Conservation (phyloP, 2,797 vertebrate species). For the Monodelphis domestica region DNA sequence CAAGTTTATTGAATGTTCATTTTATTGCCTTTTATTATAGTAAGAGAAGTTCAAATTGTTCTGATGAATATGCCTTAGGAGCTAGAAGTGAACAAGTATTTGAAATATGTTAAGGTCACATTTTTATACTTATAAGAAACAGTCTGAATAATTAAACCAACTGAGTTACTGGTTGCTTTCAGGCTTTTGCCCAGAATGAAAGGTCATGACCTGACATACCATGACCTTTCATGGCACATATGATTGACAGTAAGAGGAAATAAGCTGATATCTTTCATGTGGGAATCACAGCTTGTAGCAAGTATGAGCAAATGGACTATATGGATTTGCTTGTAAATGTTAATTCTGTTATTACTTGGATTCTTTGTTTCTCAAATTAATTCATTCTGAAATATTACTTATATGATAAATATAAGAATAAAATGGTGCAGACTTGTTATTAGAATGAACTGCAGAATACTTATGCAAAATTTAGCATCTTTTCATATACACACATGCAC, state of each 20-base stretch:
- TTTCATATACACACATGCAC: constrained; percentile 65
- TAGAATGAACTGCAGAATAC: constrained; percentile 68
- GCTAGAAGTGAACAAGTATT: constrained; percentile 83
- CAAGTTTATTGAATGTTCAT: constrained; percentile 66
- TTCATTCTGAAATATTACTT: constrained; percentile 88
- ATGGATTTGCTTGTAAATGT: constrained; percentile 93
- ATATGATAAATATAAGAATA: constrained; percentile 87
- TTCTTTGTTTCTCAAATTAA: constrained; percentile 90
- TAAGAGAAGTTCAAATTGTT: constrained; percentile 59
- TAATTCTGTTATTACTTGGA: constrained; percentile 91
- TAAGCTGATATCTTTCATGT: constrained; percentile 94
- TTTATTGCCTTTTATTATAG: constrained; percentile 69
- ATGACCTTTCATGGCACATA: constrained; percentile 86
- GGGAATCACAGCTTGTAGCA: constrained; percentile 96
- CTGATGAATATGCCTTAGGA: constrained; percentile 72
- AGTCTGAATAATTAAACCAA: constrained; percentile 90
- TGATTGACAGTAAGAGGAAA: constrained; percentile 96
- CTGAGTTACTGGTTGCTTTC: constrained; percentile 89
- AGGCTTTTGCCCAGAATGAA: constrained; percentile 90
- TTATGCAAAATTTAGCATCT: constrained; percentile 67
- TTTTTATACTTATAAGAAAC: constrained; percentile 91
- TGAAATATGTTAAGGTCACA: constrained; percentile 87
- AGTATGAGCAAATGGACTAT: constrained; percentile 89
- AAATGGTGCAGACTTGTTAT: constrained; percentile 78
- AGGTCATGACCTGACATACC: constrained; percentile 93